Evolutionary conservation across 2,797 vertebrate species (phyloP), one percentile per base, ranked within the genome.

Genomic region (Cyclura pinguis): DNA sequence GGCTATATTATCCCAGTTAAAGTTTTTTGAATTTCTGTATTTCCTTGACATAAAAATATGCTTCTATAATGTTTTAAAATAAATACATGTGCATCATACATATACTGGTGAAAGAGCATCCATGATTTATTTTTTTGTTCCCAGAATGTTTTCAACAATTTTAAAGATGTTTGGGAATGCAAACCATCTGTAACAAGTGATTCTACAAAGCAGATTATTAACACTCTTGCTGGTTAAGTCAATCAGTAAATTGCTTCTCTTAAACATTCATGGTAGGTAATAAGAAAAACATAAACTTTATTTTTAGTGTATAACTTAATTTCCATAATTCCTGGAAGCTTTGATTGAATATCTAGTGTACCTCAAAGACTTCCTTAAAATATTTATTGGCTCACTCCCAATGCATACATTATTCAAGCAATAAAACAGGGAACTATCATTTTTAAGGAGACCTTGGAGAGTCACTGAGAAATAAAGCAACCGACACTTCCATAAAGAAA

Each of bases 311-410:
- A 87, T 87, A 84, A 1, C 50, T 89, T 69, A 20, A 72, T 93
- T 96, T 91, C 38, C 88, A 12, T 90, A 80, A 78, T 57, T 91
- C 12, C 86, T 94, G 55, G 88, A 91, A 92, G 74, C 86, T 93
- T 69, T 80, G 82, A 42, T n/a, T 90, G 5, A 64, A 50, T 82
- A n/a, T 78, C 5, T 14, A 76, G 64, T 73, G 22, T 6, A 76
- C 59, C 76, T 78, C n/a, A 67, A 91, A 10, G 55, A 67, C 6
- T 67, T 91, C 52, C 52, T 47, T 85, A 69, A 84, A 69, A 35
- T 76, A 88, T 59, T 55, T 87, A n/a, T 2, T 91, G 89, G 69
- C 89, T 92, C 88, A 1, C 27, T 13, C 85, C 35, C 80, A 91
- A 16, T 16, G 9, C 29, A 84, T 69, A 20, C 29, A 13, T 73